A percentile compares a stretch with the other conserved stretches of the same genome.
Conservation (phyloP, 1,140 invertebrate genomes). For the Anastrepha ludens region DNA sequence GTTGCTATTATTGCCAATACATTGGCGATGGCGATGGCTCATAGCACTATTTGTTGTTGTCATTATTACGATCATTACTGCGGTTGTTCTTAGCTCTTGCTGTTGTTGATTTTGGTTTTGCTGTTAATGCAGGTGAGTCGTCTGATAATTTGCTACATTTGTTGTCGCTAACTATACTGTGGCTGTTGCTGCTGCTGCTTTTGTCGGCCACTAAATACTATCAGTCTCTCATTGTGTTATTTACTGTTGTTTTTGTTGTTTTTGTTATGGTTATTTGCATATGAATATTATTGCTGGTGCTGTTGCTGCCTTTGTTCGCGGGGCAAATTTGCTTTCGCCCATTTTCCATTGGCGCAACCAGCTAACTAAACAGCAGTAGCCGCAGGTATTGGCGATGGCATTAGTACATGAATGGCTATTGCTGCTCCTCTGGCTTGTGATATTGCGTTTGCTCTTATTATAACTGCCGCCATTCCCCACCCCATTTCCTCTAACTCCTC, state of each 20-base stretch:
- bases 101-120: not conserved
- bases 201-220: not conserved
- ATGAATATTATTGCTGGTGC: not conserved
- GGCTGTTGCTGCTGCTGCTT: not conserved
- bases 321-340: not conserved
- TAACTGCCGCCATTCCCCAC: not conserved
- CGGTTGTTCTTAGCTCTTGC: not conserved
- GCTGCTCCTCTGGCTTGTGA: not conserved
- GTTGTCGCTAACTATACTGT: not conserved
- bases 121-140: not conserved
- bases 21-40: not conserved
- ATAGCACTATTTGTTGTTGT: not conserved
- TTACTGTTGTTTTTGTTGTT: not conserved
- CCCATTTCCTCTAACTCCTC: not conserved
- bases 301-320: not conserved
- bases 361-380: not conserved
- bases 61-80: not conserved
- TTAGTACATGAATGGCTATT: not conserved
- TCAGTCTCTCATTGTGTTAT: not conserved
- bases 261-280: slow-evolving; percentile 1
- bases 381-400: slow-evolving; percentile 25
- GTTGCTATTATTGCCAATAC: too few species aligned
- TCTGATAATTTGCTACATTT: too few species aligned
- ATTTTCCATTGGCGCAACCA: not conserved
- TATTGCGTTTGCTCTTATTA: too few species aligned